A percentile compares a stretch with the other conserved stretches of the same genome.
phyloP scores from a whole-genome alignment of 2,797 vertebrate genomes.

The Melanotaenia parkinsoni region DNA sequence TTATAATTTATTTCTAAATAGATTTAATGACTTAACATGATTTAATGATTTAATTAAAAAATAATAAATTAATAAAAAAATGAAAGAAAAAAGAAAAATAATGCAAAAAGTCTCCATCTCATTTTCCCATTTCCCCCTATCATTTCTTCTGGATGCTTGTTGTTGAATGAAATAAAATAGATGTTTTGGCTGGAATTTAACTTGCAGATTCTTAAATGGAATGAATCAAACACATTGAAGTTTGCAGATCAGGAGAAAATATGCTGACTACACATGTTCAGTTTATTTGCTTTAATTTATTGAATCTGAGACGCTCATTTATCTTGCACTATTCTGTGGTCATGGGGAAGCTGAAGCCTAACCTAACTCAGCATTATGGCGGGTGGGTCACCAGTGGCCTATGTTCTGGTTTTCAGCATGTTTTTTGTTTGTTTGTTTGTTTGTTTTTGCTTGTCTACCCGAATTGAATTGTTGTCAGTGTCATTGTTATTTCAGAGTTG shows the following conservation, averaged over 20 bases:
- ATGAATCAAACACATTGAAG: slow-evolving; percentile 16
- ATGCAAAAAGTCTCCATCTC: not conserved
- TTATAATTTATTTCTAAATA: not conserved
- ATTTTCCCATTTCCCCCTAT: too few species aligned
- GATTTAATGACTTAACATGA: not conserved
- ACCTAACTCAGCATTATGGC: too few species aligned
- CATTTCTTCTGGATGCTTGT: not conserved
- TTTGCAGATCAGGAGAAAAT: slow-evolving; percentile 2
- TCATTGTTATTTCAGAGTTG: not conserved
- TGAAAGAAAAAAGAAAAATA: not conserved
- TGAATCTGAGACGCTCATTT: not conserved
- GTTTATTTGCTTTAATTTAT: not conserved
- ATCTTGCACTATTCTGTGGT: too few species aligned
- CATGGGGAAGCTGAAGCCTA: too few species aligned
- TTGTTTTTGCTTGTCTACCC: not conserved
- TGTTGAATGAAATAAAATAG: not conserved
- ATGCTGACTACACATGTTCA: slow-evolving; percentile 5
- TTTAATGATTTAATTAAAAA: too few species aligned
- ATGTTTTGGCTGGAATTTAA: slow-evolving; percentile 42
- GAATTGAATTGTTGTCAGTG: not conserved
- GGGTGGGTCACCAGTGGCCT: too few species aligned
- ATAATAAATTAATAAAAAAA: not conserved
- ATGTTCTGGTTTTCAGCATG: not conserved
- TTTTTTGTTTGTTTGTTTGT: not conserved
- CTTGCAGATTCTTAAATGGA: slow-evolving; percentile 34